phyloP scores from a whole-genome alignment of 1,140 invertebrate species.

The Schlechtendalia chinensis region DNA sequence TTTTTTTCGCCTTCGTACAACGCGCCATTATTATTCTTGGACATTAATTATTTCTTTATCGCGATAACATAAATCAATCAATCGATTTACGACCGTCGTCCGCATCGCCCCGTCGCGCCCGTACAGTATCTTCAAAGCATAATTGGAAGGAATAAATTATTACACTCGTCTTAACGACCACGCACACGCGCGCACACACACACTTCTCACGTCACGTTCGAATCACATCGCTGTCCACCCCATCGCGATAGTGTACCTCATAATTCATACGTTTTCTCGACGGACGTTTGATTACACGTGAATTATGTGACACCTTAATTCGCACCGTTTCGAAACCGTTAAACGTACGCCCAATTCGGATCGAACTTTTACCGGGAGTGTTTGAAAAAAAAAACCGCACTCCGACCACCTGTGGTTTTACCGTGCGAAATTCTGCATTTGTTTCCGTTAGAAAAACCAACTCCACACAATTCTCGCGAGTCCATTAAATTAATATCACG shows the following conservation, averaged over 20 bases:
- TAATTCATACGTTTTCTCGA: not conserved
- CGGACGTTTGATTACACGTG: not conserved
- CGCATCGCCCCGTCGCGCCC: not conserved
- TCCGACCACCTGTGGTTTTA: too few relatives aligned
- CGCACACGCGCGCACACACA: not conserved
- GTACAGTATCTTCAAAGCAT: not conserved
- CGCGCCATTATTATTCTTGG: not conserved
- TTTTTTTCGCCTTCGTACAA: not conserved
- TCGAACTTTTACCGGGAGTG: too few relatives aligned
- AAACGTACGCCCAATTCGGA: too few relatives aligned
- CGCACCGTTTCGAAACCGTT: too few relatives aligned
- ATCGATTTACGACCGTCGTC: not conserved
- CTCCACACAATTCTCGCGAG: too few relatives aligned
- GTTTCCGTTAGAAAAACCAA: too few relatives aligned
- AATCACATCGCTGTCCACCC: not conserved
- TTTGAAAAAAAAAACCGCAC: too few relatives aligned
- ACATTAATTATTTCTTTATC: not conserved
- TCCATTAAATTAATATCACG: too few relatives aligned
- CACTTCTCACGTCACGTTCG: not conserved
- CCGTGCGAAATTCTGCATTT: too few relatives aligned
- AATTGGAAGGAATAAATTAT: constrained; percentile 16
- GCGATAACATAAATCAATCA: constrained; percentile 6
- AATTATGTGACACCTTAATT: too few relatives aligned
- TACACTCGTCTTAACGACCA: not conserved
- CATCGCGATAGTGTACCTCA: too few relatives aligned